These are phyloP conservation scores for Amphipyra berbera DNA, from an alignment of 2,888 invertebrate genomes.

Conservation along the genomic window DNA sequence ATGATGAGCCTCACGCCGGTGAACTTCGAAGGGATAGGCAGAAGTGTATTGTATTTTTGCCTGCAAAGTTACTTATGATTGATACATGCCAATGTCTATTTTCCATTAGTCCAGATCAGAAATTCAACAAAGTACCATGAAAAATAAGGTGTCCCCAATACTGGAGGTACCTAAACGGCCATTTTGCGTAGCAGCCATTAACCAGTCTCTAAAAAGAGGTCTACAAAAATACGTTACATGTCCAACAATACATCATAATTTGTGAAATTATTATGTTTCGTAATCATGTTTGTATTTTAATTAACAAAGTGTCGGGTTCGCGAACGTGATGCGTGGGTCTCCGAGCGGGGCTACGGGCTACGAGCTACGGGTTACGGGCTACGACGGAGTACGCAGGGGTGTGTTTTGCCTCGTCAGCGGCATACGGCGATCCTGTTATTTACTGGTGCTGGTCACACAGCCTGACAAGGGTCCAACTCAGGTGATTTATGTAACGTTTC, in stretches of 20 bases:
- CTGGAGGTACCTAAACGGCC: too few species aligned
- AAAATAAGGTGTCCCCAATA: too few species aligned
- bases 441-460: slow-evolving; percentile 68
- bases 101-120: too few species aligned
- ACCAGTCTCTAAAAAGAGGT: slow-evolving; percentile 13
- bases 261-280: slow-evolving; percentile 16
- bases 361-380: slow-evolving; percentile 14
- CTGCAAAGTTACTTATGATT: too few species aligned
- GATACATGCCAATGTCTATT: too few species aligned
- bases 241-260: slow-evolving; percentile 30
- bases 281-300: slow-evolving; percentile 43
- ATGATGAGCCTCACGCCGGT: too few species aligned
- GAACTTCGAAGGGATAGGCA: too few species aligned
- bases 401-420: slow-evolving; percentile 66
- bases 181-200: background rate
- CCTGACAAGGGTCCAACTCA: slow-evolving; percentile 80
- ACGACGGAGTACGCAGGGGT: slow-evolving; percentile 41
- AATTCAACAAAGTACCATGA: too few species aligned
- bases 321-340: slow-evolving; percentile 15
- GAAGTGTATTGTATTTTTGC: too few species aligned
- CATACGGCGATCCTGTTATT: slow-evolving; percentile 77
- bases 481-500: slow-evolving; percentile 85
- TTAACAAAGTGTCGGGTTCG: slow-evolving; percentile 38
- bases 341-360: slow-evolving; percentile 27
- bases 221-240: slow-evolving; percentile 13